Conservation (phyloP, 2,888 invertebrate species). For the Xestia rhomboidea region DNA sequence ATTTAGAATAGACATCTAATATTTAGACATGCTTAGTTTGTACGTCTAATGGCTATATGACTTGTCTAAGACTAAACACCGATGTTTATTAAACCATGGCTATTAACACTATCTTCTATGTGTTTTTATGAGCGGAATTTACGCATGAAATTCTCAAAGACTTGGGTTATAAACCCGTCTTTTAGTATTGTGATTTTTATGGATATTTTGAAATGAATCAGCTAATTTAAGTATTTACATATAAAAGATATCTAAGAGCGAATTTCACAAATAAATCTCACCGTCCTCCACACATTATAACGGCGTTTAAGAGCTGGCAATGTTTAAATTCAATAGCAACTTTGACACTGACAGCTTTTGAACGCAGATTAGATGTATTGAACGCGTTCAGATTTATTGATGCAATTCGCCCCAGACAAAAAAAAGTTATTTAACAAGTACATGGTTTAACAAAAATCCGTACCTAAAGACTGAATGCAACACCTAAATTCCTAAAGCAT, state of each 20-base stretch:
- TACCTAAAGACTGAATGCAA: constrained; percentile 61
- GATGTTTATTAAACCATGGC: constrained; percentile 62
- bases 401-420: background rate
- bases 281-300: background rate
- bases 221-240: background rate
- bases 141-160: background rate
- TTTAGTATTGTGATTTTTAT: background rate
- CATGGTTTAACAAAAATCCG: constrained; percentile 66
- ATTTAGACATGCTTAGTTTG: constrained; percentile 58
- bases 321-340: background rate
- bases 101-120: background rate
- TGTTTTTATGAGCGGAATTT: background rate
- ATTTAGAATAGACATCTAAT: constrained; percentile 46
- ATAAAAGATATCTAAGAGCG: background rate
- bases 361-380: background rate
- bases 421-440: background rate
- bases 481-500: constrained; percentile 64
- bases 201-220: background rate
- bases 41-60: constrained; percentile 41
- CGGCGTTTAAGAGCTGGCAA: background rate
- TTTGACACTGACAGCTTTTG: background rate
- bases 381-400: background rate
- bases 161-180: too few relatives aligned
- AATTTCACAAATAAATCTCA: background rate
- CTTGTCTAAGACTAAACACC: constrained; percentile 38